phyloP scores from a whole-genome alignment of 2,888 invertebrate species.

The Platypus cylindrus region DNA sequence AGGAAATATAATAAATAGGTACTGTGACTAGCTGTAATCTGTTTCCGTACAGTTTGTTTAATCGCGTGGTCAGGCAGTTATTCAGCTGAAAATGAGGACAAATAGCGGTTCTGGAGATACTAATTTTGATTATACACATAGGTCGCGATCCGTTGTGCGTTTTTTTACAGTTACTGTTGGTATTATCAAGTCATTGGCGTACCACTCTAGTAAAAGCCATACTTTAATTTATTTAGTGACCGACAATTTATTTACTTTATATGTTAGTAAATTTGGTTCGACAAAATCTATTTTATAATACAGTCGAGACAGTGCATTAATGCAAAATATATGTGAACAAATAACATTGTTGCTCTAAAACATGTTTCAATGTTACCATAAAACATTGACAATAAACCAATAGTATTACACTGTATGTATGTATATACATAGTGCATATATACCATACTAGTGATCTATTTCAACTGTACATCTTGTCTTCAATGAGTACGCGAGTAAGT shows the following conservation, averaged over 20 bases:
- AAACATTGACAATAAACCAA: too few relatives aligned
- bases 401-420: too few relatives aligned
- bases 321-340: too few relatives aligned
- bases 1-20: slow-evolving; percentile 1
- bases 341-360: too few relatives aligned
- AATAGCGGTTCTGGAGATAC: slow-evolving; percentile 21
- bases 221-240: background rate
- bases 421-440: too few relatives aligned
- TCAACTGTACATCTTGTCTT: background rate
- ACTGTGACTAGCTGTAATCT: background rate
- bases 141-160: slow-evolving; percentile 13
- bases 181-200: slow-evolving; percentile 4
- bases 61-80: slow-evolving; percentile 13
- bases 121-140: slow-evolving; percentile 19
- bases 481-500: slow-evolving; percentile 2
- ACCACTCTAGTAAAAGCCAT: background rate
- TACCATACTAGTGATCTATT: too few relatives aligned
- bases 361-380: too few relatives aligned
- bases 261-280: too few relatives aligned
- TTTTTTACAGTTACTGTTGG: slow-evolving; percentile 17
- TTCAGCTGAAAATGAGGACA: slow-evolving; percentile 22
- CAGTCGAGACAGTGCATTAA: too few relatives aligned
- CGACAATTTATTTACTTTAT: too few relatives aligned
- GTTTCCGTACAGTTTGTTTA: slow-evolving; percentile 4
- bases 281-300: too few relatives aligned